Base-by-base conservation (phyloP, 2,797 vertebrate species). In the Gambelia wislizenii region DNA sequence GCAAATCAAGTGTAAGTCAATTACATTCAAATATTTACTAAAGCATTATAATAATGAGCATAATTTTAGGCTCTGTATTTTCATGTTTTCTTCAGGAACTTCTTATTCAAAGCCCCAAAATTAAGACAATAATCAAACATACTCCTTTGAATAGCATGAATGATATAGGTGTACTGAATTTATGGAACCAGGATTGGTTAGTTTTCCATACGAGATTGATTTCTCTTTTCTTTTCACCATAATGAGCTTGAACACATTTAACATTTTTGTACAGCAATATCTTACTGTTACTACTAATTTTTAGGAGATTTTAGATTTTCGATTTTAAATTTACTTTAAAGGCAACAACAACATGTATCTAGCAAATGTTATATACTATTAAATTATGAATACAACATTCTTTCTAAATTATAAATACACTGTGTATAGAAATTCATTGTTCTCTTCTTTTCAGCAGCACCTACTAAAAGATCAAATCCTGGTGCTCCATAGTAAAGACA, bases 91-190 rank as follows among this genome's bases (percentile, higher is more conserved):
- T 87, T 42, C 1, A 67, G 33, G 12, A 81, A 70, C 2, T 1
- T 72, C 6, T 22, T 90, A 69, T 42, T 90, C 33, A 81, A 69
- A 42, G 80, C 39, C 2, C 90, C 6, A 47, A 80, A 91, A 89
- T 1, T 27, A 89, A 86, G 44, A 1, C 1, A 56, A 52, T 85
- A 52, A 76, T 10, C 49, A 74, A 56, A 74, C 49, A 74, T 44
- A 33, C n/a, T 83, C 16, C 36, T 84, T 84, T 52, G 47, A 84
- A 36, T 52, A 72, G 33, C 47, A 72, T 14, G 36, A 52, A 52
- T 54, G 44, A 27, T 72, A 54, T 33, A 44, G 84, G 54, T 61
- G 3, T 85, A 13, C 18, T 75, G 88, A 42, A 67, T 49, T 75
- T 16, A 0, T 30, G 9, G 69, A 9, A 85, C 20, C 12, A 88